These are phyloP conservation scores for Ursus arctos DNA, from an alignment of 2,113 vertebrate genomes.

Conservation along the genomic window DNA sequence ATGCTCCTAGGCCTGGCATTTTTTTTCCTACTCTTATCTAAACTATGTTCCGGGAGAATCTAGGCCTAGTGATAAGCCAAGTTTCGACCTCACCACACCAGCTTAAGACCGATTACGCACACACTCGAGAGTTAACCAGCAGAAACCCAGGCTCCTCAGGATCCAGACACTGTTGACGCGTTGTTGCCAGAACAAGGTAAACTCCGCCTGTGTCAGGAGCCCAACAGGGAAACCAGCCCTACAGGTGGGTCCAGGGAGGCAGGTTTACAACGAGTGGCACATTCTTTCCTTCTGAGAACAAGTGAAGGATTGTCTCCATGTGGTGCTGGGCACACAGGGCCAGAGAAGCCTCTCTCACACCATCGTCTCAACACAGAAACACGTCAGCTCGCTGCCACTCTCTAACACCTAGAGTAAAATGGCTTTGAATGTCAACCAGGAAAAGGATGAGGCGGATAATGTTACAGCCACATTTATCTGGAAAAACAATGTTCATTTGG, in stretches of 20 bases:
- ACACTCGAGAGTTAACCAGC: constrained; percentile 33
- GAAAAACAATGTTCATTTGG: not conserved
- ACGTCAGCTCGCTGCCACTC: not conserved
- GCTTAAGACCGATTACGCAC: constrained; percentile 54
- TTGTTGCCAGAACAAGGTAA: constrained; percentile 1
- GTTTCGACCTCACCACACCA: constrained; percentile 37
- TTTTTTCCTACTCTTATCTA: constrained; percentile 59
- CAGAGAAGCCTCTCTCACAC: constrained; percentile 43
- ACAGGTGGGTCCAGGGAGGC: constrained; percentile 78
- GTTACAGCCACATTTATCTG: not conserved
- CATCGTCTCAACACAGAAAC: constrained; percentile 5
- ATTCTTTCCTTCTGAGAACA: constrained; percentile 56
- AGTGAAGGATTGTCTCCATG: constrained; percentile 55
- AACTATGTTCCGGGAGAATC: constrained; percentile 64
- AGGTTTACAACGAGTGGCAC: constrained; percentile 47
- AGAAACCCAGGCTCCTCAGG: constrained; percentile 13
- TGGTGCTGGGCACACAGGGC: not conserved
- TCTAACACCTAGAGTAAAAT: not conserved
- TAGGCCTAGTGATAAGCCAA: constrained; percentile 56
- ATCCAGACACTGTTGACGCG: not conserved
- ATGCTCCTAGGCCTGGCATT: not conserved
- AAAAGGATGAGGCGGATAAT: not conserved
- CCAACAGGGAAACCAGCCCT: constrained; percentile 81
- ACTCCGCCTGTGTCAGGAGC: not conserved
- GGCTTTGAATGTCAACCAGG: not conserved